Evolutionary conservation across 2,888 invertebrate species (phyloP), one percentile per base, ranked within the genome.

Genomic region (Periphyllus acericola): DNA sequence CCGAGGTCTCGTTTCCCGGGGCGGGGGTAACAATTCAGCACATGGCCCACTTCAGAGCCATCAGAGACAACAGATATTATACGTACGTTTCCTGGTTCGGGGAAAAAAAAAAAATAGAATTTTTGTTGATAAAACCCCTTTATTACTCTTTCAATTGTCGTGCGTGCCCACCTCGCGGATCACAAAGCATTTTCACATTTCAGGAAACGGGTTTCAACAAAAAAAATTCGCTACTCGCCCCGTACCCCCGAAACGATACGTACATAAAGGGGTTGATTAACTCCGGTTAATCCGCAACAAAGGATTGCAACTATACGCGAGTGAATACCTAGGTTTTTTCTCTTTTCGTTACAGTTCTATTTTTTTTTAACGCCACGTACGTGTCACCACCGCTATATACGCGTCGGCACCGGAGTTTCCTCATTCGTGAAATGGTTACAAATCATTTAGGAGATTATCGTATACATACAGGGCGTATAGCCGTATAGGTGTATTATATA

Each of bases 241-340:
- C 34, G 34, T 72, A 34, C 72, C 36, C 40, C 74, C 36, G 60
- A 81, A 81, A 17, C 34, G 87, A 87, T 87, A 87, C 46, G 46
- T 87, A 87, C n/a, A n/a, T 87, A 87, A 87, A 87, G 87, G 87
- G 87, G 87, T 87, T 87, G 87, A 87, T 87, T 87, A 87, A 87
- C 87, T 87, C 81, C 87, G 87, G 87, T 87, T 87, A 87, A 87
- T 87, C 60, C 81, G 81, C 74, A 75, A 87, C 87, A 87, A 87
- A 66, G 87, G 87, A 80, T 87, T 86, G 85, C 66, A 29, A 36
- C 29, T n/a, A n/a, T 46, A 46, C 46, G 3, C 60, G 68, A 66
- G 40, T 66, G 76, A 76, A 76, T 78, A 79, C 85, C 85, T 71
- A 78, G 68, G 79, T 32, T 72, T 82, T 82, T 72, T 34, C 60